Percentiles rank a stretch among this genome's conserved stretches.
Evolutionary conservation across 2,113 vertebrate genomes (phyloP).

Genomic region (Physeter macrocephalus): DNA sequence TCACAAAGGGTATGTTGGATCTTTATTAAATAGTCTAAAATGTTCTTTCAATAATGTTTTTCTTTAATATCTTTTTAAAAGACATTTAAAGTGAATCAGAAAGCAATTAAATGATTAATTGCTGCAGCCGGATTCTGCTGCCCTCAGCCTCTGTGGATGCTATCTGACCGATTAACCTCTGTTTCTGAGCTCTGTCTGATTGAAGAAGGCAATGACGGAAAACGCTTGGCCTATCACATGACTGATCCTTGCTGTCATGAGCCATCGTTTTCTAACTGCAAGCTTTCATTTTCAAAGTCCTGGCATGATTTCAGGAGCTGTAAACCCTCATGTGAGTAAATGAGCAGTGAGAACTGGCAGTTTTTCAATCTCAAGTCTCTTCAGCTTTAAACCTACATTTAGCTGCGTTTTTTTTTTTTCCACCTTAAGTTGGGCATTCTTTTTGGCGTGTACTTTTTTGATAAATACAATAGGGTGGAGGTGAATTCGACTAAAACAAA

Average conservation of each 20-base stretch:
- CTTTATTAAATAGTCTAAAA: slow-evolving; percentile 64
- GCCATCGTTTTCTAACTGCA: slow-evolving; percentile 44
- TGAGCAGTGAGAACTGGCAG: slow-evolving; percentile 45
- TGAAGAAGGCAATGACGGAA: slow-evolving; percentile 30
- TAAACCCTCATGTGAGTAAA: slow-evolving; percentile 38
- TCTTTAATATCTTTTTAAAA: slow-evolving; percentile 56
- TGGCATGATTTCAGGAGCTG: slow-evolving; percentile 61
- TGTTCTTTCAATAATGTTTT: slow-evolving; percentile 51
- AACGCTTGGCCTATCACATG: slow-evolving; percentile 36
- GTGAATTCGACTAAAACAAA: slow-evolving; percentile 4
- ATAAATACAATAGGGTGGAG: background rate
- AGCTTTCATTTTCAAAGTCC: slow-evolving; percentile 57
- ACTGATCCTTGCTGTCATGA: slow-evolving; percentile 42
- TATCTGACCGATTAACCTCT: slow-evolving; percentile 45
- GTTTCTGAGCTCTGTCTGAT: slow-evolving; percentile 9
- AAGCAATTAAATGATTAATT: slow-evolving; percentile 61
- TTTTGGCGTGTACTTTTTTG: slow-evolving; percentile 16
- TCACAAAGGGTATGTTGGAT: slow-evolving; percentile 34
- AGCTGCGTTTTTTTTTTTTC: background rate
- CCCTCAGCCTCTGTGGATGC: slow-evolving; percentile 11
- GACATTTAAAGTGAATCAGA: slow-evolving; percentile 54
- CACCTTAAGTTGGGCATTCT: background rate
- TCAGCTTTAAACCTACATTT: slow-evolving; percentile 40
- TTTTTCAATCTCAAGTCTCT: slow-evolving; percentile 48
- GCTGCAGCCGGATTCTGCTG: background rate